These are phyloP conservation scores for Merluccius polli DNA, from an alignment of 2,797 vertebrate genomes.

Conservation along the genomic window DNA sequence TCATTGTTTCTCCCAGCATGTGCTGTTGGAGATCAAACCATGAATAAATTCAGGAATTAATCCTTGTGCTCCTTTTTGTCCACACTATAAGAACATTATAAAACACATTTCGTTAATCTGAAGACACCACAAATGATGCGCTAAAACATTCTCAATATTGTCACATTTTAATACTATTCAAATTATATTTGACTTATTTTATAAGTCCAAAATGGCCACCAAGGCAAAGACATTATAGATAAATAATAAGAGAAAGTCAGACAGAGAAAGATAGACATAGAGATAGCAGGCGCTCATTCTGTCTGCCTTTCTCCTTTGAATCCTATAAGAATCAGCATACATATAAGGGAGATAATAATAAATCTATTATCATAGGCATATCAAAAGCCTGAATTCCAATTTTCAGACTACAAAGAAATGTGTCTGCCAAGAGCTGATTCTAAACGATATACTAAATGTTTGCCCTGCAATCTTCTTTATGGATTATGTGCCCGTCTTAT, in stretches of 20 bases:
- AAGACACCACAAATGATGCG: background rate
- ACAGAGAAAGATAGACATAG: background rate
- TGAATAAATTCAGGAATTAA: background rate
- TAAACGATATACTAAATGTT: conserved; percentile 59
- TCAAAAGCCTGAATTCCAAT: conserved; percentile 10
- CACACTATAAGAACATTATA: background rate
- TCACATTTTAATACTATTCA: background rate
- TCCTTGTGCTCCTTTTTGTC: background rate
- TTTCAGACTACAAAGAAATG: conserved; percentile 40
- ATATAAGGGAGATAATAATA: conserved; percentile 6
- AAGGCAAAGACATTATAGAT: background rate
- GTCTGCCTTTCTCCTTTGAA: conserved; percentile 25
- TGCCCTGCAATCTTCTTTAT: conserved; percentile 60
- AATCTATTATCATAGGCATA: background rate
- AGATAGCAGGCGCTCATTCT: conserved; percentile 23
- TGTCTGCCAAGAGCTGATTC: conserved; percentile 52
- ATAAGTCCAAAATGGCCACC: background rate
- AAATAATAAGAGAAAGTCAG: background rate
- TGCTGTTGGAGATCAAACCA: background rate
- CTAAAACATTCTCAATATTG: background rate
- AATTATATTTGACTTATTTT: background rate
- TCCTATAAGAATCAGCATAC: conserved; percentile 25
- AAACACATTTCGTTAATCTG: no score
- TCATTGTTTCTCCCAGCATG: background rate
- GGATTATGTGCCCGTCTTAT: conserved; percentile 73